Conservation (phyloP, 1,140 invertebrate genomes). For the Homarus americanus region DNA sequence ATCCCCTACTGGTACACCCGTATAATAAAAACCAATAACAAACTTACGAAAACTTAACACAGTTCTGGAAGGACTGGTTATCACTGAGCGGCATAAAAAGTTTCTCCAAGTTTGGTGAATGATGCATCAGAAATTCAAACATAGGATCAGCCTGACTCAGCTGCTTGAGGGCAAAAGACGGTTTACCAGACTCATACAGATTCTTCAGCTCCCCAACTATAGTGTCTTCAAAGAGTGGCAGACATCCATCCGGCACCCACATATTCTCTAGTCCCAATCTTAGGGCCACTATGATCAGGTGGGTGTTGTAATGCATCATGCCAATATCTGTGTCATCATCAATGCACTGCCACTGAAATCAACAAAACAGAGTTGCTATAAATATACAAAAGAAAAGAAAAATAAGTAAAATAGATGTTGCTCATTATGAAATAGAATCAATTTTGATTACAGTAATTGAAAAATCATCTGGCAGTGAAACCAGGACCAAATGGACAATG, state of each 20-base stretch:
- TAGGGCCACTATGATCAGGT: neutral
- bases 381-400: too few relatives aligned
- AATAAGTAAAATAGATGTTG: too few relatives aligned
- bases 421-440: too few relatives aligned
- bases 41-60: conserved; percentile 1
- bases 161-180: neutral
- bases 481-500: too few relatives aligned
- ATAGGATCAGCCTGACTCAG: neutral
- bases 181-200: neutral
- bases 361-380: neutral
- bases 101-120: neutral
- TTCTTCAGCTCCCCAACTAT: neutral
- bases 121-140: neutral
- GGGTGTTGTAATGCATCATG: neutral
- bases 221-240: neutral
- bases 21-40: too few relatives aligned
- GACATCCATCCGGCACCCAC: neutral
- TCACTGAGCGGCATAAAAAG: neutral
- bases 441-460: too few relatives aligned
- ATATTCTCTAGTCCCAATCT: neutral
- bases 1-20: too few relatives aligned
- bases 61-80: neutral
- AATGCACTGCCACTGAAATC: neutral
- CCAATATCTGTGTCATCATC: neutral
- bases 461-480: too few relatives aligned